Conservation (phyloP, 2,113 vertebrate genomes). For the Spilogale gracilis region DNA sequence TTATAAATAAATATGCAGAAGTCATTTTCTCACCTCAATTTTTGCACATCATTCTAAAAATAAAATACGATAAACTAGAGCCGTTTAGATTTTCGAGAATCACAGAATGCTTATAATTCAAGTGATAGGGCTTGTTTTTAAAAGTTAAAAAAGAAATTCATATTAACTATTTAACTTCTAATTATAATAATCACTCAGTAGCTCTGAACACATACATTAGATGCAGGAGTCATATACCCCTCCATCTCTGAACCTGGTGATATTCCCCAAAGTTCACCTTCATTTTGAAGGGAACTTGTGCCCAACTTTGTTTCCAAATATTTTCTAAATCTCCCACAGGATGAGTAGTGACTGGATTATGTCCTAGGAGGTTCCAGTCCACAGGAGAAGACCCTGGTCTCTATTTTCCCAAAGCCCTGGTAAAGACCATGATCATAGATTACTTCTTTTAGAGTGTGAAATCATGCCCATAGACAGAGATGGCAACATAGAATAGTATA, state of each 20-base stretch:
- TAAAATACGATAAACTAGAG: constrained; percentile 50
- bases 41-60: constrained; percentile 66
- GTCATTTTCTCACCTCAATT: constrained; percentile 48
- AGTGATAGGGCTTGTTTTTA: constrained; percentile 16
- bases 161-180: constrained; percentile 21
- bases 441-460: background rate
- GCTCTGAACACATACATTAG: background rate
- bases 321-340: background rate
- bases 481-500: background rate
- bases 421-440: too few relatives aligned
- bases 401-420: background rate
- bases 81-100: constrained; percentile 54
- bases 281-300: background rate
- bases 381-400: background rate
- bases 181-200: background rate
- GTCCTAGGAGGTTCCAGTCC: background rate
- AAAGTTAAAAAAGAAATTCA: background rate
- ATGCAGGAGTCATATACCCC: rapidly evolving
- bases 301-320: background rate
- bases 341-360: background rate
- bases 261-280: background rate
- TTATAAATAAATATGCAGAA: constrained; percentile 63
- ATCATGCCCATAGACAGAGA: background rate
- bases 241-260: background rate
- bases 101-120: constrained; percentile 48